These are phyloP conservation scores for Tupaia tana DNA, from an alignment of 2,113 vertebrate species.

Conservation along the genomic window DNA sequence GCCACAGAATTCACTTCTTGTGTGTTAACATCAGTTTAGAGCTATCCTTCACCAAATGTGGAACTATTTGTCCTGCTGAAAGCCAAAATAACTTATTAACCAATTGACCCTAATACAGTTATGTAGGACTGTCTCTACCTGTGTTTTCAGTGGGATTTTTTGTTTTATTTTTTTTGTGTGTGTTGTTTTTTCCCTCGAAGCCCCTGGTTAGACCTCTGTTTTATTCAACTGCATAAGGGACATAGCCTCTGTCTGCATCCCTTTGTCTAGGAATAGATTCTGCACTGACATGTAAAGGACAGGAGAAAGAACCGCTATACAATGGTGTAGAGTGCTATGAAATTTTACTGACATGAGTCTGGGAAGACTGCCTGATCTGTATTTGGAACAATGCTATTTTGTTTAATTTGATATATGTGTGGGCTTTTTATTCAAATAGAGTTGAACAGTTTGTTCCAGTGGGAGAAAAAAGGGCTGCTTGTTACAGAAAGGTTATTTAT, in stretches of 20 bases:
- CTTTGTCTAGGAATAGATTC: slow-evolving; percentile 67
- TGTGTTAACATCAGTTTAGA: slow-evolving; percentile 55
- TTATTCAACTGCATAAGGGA: slow-evolving; percentile 14
- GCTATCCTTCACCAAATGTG: slow-evolving; percentile 67
- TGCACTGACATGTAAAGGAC: slow-evolving; percentile 11
- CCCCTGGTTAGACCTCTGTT: slow-evolving; percentile 32
- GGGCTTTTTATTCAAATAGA: slow-evolving; percentile 79
- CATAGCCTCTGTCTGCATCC: slow-evolving; percentile 16
- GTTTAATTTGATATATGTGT: slow-evolving; percentile 79
- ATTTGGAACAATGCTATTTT: slow-evolving; percentile 75
- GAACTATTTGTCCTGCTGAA: slow-evolving; percentile 71
- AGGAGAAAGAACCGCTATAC: slow-evolving; percentile 42
- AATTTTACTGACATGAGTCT: slow-evolving; percentile 72
- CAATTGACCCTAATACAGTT: background rate
- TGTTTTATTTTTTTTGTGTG: background rate
- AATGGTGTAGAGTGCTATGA: slow-evolving; percentile 49
- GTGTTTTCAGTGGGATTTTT: background rate
- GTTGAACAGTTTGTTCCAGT: slow-evolving; percentile 69
- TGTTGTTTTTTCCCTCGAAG: background rate
- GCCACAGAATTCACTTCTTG: slow-evolving; percentile 57
- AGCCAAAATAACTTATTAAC: slow-evolving; percentile 57
- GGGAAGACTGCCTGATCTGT: slow-evolving; percentile 72
- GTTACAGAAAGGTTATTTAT: slow-evolving; percentile 76
- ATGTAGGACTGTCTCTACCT: background rate
- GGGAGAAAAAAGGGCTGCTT: slow-evolving; percentile 38